Conservation (phyloP, 35 echinoderm and acorn worm species). For the Hemicentrotus pulcherrimus region DNA sequence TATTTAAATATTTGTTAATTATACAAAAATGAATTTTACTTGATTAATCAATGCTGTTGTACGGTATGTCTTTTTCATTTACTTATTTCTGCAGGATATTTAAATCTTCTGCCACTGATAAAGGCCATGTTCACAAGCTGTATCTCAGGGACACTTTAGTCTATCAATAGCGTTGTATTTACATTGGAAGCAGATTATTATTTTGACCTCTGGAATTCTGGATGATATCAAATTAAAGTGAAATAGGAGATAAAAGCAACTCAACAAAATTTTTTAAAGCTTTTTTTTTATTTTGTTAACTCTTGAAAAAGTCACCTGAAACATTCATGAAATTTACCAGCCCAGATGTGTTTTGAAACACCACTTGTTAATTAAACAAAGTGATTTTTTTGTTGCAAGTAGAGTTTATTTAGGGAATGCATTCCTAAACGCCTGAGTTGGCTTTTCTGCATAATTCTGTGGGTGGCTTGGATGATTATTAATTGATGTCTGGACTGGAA, state of each 20-base stretch:
- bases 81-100: not conserved
- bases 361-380: not conserved
- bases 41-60: not conserved
- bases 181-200: not conserved
- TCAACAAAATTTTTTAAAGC: not conserved
- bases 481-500: not conserved
- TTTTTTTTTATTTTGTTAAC: not conserved
- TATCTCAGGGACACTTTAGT: not conserved
- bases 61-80: not conserved
- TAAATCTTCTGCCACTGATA: not conserved
- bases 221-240: not conserved
- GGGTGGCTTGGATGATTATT: not conserved
- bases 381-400: not conserved
- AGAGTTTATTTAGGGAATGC: not conserved
- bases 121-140: not conserved
- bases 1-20: too few species aligned
- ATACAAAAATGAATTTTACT: not conserved
- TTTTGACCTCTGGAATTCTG: not conserved
- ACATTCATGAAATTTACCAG: not conserved
- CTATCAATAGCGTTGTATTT: not conserved
- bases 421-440: not conserved
- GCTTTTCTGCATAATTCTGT: not conserved
- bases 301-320: not conserved
- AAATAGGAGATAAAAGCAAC: too few species aligned
- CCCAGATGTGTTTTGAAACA: not conserved